A percentile compares a stretch with the other conserved stretches of the same genome.
These are phyloP conservation scores for Temnothorax nylanderi DNA, from an alignment of 1,140 invertebrate species.

Conservation along the genomic window DNA sequence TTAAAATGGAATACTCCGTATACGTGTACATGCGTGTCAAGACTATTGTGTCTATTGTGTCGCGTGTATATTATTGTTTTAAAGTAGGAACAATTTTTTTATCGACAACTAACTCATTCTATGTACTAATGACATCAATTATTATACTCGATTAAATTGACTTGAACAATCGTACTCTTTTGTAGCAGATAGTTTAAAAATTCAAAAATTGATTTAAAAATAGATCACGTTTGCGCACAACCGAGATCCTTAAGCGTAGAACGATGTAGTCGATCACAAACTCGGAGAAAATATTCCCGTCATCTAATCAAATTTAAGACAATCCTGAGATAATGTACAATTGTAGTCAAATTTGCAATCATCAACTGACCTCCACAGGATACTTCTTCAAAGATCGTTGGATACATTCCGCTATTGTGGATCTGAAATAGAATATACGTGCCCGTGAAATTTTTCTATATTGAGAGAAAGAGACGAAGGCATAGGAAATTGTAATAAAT, in stretches of 20 bases:
- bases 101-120: background rate
- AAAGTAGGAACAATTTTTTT: slow-evolving; percentile 17
- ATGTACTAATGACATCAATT: slow-evolving; percentile 16
- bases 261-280: slow-evolving; percentile 6
- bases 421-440: slow-evolving; percentile 74
- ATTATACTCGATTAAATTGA: slow-evolving; percentile 25
- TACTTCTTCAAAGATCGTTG: slow-evolving; percentile 86
- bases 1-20: background rate
- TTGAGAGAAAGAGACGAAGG: background rate
- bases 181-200: background rate
- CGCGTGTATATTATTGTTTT: background rate
- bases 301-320: slow-evolving; percentile 16
- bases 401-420: slow-evolving; percentile 86
- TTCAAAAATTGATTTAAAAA: background rate
- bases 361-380: slow-evolving; percentile 80
- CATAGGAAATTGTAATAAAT: slow-evolving; percentile 11
- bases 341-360: slow-evolving; percentile 9
- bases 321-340: background rate
- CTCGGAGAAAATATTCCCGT: background rate
- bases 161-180: slow-evolving; percentile 37
- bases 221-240: background rate
- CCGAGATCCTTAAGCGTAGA: background rate
- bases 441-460: background rate
- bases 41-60: background rate
- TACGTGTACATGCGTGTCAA: background rate